These are phyloP conservation scores for Tuberolachnus salignus DNA, from an alignment of 2,888 invertebrate species.

Conservation along the genomic window DNA sequence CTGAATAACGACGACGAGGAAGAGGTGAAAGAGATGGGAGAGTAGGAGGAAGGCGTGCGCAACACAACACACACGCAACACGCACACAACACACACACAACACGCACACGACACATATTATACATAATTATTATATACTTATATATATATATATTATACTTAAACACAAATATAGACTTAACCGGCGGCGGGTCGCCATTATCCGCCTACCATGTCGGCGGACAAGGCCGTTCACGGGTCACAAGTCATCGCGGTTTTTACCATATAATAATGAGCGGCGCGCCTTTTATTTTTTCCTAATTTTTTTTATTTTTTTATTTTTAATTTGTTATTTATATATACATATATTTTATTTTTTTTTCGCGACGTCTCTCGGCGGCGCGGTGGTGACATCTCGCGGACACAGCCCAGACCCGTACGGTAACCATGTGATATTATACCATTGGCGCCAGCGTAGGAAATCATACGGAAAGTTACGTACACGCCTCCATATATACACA, in stretches of 20 bases:
- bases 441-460: no score
- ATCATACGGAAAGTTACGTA: no score
- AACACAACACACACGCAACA: background rate
- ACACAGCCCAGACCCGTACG: background rate
- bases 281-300: constrained; percentile 24
- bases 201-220: constrained; percentile 33
- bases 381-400: background rate
- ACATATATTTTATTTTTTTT: background rate
- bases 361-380: constrained; percentile 23
- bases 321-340: background rate
- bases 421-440: background rate
- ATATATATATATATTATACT: no score
- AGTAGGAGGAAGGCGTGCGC: background rate
- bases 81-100: background rate
- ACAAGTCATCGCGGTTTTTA: constrained; percentile 44
- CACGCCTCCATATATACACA: constrained; percentile 11
- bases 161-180: background rate
- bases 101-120: background rate
- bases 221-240: constrained; percentile 51
- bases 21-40: no score
- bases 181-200: constrained; percentile 24
- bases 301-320: constrained; percentile 30
- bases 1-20: background rate
- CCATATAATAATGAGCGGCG: constrained; percentile 45
- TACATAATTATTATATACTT: no score